Evolutionary conservation across 1,140 invertebrate species (phyloP), one percentile per base, ranked within the genome.

Genomic region (Himalopsyche phryganea): DNA sequence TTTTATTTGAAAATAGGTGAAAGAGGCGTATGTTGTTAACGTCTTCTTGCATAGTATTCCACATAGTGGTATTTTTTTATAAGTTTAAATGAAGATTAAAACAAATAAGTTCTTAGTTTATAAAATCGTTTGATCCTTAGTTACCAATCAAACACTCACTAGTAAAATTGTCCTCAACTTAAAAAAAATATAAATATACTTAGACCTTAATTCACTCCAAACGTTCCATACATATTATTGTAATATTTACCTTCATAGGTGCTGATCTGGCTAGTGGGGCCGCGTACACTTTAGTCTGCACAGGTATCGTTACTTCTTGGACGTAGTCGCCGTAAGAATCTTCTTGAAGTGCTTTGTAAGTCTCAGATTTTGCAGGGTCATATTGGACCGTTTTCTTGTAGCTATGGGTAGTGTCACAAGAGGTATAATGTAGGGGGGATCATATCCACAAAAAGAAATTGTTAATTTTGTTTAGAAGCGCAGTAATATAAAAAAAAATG

Each of bases 341-440:
- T 73, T 92, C 89, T 75, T 90, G 87, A 40, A 92, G 81, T 66
- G 86, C 88, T 79, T 86, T 88, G 81, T 84, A 91, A 18, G 89
- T 90, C 71, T 91, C 89, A 69, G 88, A 91, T 76, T 89, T 87
- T 71, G 86, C 85, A 61, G 89, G 90, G 80, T 91, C 89, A 78
- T 87, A 92, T 67, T 83, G 82, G 66, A 85, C 73, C 64, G 87
- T 85, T 75, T 84, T 84, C 82, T 84, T 88, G 73, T 80, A 78
- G 68, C 80, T 76, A 68, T 63, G 20, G 59, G 60, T 60, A 64
- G 62, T 64, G 62, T 64, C 62, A 64, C 46, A 64, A 63, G 62
- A 64, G 62, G 62, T 60, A 64, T 64, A 64, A 60, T 64, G 62
- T 64, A 57, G 53, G 58, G 62, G 62, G 42, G 50, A 17, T 64